Conservation (phyloP, 2,113 vertebrate genomes). For the Willisornis vidua region DNA sequence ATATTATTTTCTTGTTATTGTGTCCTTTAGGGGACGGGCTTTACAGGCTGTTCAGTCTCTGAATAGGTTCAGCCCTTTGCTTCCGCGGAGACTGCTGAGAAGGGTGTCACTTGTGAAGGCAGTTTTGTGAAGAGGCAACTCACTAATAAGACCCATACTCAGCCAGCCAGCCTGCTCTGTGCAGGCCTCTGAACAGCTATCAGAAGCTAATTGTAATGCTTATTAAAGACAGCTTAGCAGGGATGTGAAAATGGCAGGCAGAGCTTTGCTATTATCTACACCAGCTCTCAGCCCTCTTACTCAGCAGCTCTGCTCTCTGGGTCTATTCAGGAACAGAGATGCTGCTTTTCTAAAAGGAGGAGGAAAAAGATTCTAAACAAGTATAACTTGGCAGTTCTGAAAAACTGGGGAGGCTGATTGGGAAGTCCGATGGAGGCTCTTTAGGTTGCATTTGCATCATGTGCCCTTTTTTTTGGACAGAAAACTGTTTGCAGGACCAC, state of each 20-base stretch:
- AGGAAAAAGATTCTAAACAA: background rate
- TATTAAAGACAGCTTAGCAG: slow-evolving; percentile 63
- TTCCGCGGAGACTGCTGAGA: background rate
- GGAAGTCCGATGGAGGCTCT: background rate
- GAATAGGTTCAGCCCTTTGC: slow-evolving; percentile 7
- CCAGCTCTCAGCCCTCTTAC: slow-evolving; percentile 29
- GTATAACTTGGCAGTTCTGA: background rate
- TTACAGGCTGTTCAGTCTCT: background rate
- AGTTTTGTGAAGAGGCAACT: slow-evolving; percentile 42
- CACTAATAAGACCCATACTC: slow-evolving; percentile 35
- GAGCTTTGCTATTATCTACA: slow-evolving; percentile 50
- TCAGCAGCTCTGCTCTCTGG: slow-evolving; percentile 17
- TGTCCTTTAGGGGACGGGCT: background rate
- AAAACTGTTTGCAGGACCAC: background rate
- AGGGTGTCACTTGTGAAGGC: slow-evolving; percentile 45
- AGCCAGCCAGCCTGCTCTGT: background rate
- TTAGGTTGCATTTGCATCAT: background rate
- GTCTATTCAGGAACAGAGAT: slow-evolving; percentile 38
- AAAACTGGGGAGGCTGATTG: background rate
- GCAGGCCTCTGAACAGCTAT: slow-evolving; percentile 28
- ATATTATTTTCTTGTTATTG: slow-evolving; percentile 42
- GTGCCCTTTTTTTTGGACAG: background rate
- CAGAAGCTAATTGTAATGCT: slow-evolving; percentile 65
- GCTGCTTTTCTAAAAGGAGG: background rate
- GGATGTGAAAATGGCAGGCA: slow-evolving; percentile 56